phyloP scores from a whole-genome alignment of 1,140 invertebrate genomes.

The Drosophila ananassae region DNA sequence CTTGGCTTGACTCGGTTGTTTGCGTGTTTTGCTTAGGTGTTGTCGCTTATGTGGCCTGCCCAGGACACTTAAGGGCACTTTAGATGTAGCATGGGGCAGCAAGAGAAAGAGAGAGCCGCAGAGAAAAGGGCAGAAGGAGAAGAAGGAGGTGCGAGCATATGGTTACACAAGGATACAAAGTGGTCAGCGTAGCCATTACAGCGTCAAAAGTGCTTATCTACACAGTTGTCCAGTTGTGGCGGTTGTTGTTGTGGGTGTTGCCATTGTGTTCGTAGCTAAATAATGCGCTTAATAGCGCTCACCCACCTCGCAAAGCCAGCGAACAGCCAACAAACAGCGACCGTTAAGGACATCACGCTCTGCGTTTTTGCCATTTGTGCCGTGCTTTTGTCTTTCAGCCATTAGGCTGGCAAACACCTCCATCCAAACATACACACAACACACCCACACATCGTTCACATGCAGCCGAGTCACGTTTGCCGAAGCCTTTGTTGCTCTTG shows the following conservation, averaged over 20 bases:
- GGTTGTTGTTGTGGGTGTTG: conserved; percentile 40
- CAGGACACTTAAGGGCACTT: conserved; percentile 78
- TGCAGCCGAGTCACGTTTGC: conserved; percentile 32
- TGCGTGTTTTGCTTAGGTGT: conserved; percentile 79
- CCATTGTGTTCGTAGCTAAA: conserved; percentile 59
- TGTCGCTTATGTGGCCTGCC: conserved; percentile 76
- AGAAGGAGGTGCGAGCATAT: conserved; percentile 24
- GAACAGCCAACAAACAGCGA: conserved; percentile 3
- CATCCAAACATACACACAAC: not conserved
- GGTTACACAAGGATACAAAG: conserved; percentile 52
- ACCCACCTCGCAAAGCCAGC: conserved; percentile 48
- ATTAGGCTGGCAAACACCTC: conserved; percentile 59
- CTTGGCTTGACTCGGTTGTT: conserved; percentile 60
- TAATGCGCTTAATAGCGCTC: conserved; percentile 78
- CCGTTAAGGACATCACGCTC: conserved; percentile 44
- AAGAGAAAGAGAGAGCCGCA: conserved; percentile 10
- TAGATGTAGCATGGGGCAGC: conserved; percentile 49
- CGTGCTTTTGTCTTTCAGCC: conserved; percentile 70
- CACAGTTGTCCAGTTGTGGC: conserved; percentile 44
- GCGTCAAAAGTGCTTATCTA: conserved; percentile 72
- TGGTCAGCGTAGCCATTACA: conserved; percentile 68
- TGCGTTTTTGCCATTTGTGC: conserved; percentile 66
- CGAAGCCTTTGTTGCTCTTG: conserved; percentile 16
- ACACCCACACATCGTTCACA: not conserved
- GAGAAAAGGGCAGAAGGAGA: conserved; percentile 7